Conservation (phyloP, 1,140 invertebrate genomes). For the Neodiprion virginianus region DNA sequence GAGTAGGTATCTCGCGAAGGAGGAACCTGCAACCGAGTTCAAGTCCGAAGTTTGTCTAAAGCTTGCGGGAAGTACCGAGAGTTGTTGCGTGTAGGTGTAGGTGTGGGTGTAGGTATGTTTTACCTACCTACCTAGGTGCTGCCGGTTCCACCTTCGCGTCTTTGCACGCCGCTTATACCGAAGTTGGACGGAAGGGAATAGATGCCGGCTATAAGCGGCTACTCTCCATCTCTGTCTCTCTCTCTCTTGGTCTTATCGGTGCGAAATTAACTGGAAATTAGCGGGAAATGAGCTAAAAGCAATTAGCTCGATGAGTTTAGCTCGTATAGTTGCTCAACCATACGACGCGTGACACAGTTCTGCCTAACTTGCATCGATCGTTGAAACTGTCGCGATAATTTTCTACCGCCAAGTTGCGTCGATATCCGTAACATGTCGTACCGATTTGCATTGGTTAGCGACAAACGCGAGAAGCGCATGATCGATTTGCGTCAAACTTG, state of each 20-base stretch:
- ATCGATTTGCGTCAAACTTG: no score
- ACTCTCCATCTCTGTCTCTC: not conserved
- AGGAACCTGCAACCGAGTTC: not conserved
- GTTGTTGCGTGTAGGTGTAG: not conserved
- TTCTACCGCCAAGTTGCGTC: no score
- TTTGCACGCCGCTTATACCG: not conserved
- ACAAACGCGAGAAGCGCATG: no score
- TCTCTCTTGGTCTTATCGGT: not conserved
- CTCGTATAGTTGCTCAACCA: no score
- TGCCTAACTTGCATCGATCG: no score
- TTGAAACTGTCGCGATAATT: no score
- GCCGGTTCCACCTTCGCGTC: not conserved
- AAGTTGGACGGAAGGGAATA: not conserved
- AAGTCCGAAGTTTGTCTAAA: not conserved
- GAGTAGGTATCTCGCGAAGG: not conserved
- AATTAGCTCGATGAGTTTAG: constrained; percentile 1
- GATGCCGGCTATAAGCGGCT: not conserved
- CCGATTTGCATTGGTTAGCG: no score
- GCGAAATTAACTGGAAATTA: not conserved
- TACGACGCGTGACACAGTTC: no score
- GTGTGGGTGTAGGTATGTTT: not conserved
- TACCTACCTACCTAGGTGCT: no score
- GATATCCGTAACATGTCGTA: no score
- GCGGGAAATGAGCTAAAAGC: constrained; percentile 4
- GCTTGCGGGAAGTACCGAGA: not conserved